phyloP scores from a whole-genome alignment of 2,797 vertebrate genomes.

The Etheostoma perlongum region DNA sequence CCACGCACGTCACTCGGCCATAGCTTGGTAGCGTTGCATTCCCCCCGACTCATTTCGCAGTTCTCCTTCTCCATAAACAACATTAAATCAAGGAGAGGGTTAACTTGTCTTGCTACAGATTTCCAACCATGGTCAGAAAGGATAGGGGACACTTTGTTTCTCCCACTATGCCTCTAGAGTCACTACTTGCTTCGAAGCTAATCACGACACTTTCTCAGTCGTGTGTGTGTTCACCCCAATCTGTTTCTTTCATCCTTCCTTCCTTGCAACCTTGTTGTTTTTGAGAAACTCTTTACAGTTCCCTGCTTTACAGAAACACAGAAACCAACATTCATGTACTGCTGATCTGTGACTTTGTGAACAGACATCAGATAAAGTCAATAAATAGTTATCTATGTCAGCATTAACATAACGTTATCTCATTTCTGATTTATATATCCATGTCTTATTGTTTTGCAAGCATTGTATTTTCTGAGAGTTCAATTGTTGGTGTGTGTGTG shows the following conservation, averaged over 20 bases:
- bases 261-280: constrained; percentile 2
- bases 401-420: not conserved
- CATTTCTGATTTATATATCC: not conserved
- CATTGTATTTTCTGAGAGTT: not conserved
- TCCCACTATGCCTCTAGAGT: too few relatives aligned
- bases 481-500: not conserved
- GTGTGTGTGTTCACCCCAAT: not conserved
- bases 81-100: too few relatives aligned
- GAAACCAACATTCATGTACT: not conserved
- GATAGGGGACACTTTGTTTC: too few relatives aligned
- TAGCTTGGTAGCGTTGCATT: too few relatives aligned
- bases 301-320: constrained; percentile 33
- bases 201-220: too few relatives aligned
- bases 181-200: too few relatives aligned
- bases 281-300: constrained; percentile 17
- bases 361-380: constrained; percentile 14
- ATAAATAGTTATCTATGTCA: not conserved
- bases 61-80: too few relatives aligned
- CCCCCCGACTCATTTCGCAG: too few relatives aligned
- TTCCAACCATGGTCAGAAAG: too few relatives aligned
- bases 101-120: too few relatives aligned
- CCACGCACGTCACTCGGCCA: too few relatives aligned
- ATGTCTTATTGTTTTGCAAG: not conserved
- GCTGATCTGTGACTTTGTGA: constrained; percentile 10
- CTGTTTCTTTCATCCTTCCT: not conserved